Evolutionary conservation across 2,888 invertebrate species (phyloP), one percentile per base, ranked within the genome.

Genomic region (Stenchaetothrips biformis): DNA sequence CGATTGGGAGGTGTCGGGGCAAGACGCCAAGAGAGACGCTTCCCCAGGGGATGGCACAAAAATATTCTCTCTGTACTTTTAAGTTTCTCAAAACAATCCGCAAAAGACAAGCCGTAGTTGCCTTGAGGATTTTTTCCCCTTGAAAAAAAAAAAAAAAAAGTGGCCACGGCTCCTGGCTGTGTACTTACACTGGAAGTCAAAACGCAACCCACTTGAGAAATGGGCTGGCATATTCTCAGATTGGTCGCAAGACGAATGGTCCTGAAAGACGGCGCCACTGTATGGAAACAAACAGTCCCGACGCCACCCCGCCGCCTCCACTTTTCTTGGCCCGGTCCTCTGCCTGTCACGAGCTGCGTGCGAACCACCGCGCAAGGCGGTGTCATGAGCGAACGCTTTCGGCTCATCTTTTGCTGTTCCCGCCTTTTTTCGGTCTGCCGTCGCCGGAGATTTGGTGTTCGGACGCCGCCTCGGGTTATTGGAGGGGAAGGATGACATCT

Each of bases 151-250:
- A n/a, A n/a, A n/a, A n/a, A n/a, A n/a, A n/a, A n/a, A n/a, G n/a
- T n/a, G n/a, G n/a, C n/a, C n/a, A n/a, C n/a, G n/a, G n/a, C n/a
- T n/a, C n/a, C n/a, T 37, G 37, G 37, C 37, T 2, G 37, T 37
- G 37, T 37, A 37, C 37, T 37, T 4, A 37, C 37, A 37, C 37
- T 37, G 37, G 37, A 37, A 37, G 37, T 37, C 37, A 37, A 37
- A 37, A 37, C 37, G 37, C 37, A 74, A 25, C 21, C 67, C 67
- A 74, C 67, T 74, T 74, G 67, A 74, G 67, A 74, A 74, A 74
- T 74, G 67, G 67, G 67, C 67, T 74, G 67, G 67, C 67, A 74
- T 74, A 74, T 74, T 74, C 67, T 74, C 67, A 74, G 67, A 74
- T 74, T 74, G 67, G 67, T 25, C 67, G 67, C 67, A 74, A 74